Base-by-base conservation (phyloP, 2,888 invertebrate genomes). In the Papilio gigon region DNA sequence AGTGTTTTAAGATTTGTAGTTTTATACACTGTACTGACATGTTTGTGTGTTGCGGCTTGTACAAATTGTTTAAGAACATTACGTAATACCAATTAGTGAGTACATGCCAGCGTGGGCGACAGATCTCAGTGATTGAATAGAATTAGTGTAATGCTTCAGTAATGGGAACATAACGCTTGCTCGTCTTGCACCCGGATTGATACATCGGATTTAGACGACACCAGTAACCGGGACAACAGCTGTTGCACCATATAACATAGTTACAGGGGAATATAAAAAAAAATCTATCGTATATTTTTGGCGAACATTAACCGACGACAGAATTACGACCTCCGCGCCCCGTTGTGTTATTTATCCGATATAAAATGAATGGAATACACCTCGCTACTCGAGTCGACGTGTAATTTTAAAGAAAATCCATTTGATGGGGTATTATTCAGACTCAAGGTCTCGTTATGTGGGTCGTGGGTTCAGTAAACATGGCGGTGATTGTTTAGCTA, bases 311-410 rank as follows among this genome's bases (percentile, higher is more conserved):
- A 35, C 62, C 58, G 56, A n/a, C 65, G 75, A 72, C 74, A 65
- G 74, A 70, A 37, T 79, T 75, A 76, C 71, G 71, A 73, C 53
- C 59, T 70, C 14, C n/a, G 35, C 65, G 65, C n/a, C 42, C 30
- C 40, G 47, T 22, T 12, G 35, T 33, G 44, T 61, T 77, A 78
- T 79, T 78, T 80, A 77, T 79, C 72, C 75, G 59, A 73, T 82
- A 82, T 80, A 83, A 84, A 86, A 81, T 85, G 84, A 85, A 85
- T 86, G 84, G 84, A 80, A 82, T 81, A 83, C 83, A 81, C 78
- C 77, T 69, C 75, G 76, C 82, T 77, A 12, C 14, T 53, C 37
- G 67, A 8, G 27, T 30, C 17, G 47, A 14, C 9, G 53, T 11
- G 53, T 40, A 61, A 60, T 44, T 60, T 50, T 60, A 67, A 37